Conservation (phyloP, 2,888 invertebrate species). For the Chrysina gloriosa region DNA sequence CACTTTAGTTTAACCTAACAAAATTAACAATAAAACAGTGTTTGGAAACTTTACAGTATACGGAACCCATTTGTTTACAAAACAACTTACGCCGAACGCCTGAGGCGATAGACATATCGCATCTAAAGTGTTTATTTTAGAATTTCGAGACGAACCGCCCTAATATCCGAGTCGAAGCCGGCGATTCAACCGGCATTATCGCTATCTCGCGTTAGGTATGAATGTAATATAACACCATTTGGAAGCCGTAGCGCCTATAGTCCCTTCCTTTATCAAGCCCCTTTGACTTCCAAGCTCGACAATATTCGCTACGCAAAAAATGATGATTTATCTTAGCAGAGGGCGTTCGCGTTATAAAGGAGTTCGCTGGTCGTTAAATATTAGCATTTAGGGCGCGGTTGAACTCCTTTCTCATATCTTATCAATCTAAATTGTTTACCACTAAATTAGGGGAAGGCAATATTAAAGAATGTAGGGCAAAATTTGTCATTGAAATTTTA, state of each 20-base stretch:
- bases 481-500: background rate
- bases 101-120: background rate
- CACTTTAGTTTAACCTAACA: no score
- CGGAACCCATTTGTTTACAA: background rate
- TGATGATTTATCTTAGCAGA: slow-evolving; percentile 25
- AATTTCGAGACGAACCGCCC: slow-evolving; percentile 22
- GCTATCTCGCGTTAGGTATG: slow-evolving; percentile 31
- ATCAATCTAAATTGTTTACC: slow-evolving; percentile 3
- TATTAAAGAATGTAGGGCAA: background rate
- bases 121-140: slow-evolving; percentile 26
- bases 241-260: slow-evolving; percentile 1
- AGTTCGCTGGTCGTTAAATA: slow-evolving; percentile 14
- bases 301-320: slow-evolving; percentile 28
- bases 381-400: slow-evolving; percentile 9
- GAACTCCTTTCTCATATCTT: background rate
- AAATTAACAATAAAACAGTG: no score
- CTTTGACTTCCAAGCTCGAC: slow-evolving; percentile 21
- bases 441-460: background rate
- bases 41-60: background rate
- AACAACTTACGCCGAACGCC: background rate
- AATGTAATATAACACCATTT: slow-evolving; percentile 32
- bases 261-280: slow-evolving; percentile 29
- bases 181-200: slow-evolving; percentile 20
- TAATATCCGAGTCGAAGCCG: slow-evolving; percentile 11
- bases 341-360: slow-evolving; percentile 15